Percentiles rank a stretch among this genome's conserved stretches.
Conservation (phyloP, 2,113 vertebrate genomes). For the Meleagris gallopavo region DNA sequence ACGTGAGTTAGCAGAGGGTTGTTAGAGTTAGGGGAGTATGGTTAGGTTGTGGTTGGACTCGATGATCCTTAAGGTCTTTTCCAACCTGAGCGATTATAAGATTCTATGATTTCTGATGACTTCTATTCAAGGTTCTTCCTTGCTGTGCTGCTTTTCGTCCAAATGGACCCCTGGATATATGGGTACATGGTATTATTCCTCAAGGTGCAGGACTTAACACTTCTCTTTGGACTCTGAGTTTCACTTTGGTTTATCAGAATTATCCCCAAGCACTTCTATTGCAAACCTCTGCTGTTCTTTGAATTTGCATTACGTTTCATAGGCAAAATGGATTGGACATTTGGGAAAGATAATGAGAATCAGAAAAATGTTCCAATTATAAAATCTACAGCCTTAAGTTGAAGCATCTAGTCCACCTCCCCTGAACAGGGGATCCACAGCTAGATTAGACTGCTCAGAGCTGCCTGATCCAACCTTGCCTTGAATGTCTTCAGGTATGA, state of each 20-base stretch:
- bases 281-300: neutral
- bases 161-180: neutral
- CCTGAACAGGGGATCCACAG: too few species aligned
- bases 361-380: neutral
- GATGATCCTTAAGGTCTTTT: too few species aligned
- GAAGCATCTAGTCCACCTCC: neutral
- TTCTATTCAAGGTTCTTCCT: neutral
- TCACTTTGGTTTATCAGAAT: neutral
- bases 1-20: too few species aligned
- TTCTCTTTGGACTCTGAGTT: neutral
- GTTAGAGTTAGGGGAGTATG: too few species aligned
- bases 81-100: too few species aligned
- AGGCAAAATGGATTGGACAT: neutral
- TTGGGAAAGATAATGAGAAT: neutral
- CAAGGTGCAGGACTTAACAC: neutral
- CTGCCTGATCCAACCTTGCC: too few species aligned
- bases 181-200: neutral
- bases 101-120: neutral
- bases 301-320: neutral
- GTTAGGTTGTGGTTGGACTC: too few species aligned
- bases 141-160: neutral
- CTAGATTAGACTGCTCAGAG: too few species aligned
- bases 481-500: too few species aligned
- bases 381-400: neutral
- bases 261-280: neutral